Evolutionary conservation across 1,140 invertebrate genomes (phyloP), one percentile per base, ranked within the genome.

Genomic region (Amyelois transitella): DNA sequence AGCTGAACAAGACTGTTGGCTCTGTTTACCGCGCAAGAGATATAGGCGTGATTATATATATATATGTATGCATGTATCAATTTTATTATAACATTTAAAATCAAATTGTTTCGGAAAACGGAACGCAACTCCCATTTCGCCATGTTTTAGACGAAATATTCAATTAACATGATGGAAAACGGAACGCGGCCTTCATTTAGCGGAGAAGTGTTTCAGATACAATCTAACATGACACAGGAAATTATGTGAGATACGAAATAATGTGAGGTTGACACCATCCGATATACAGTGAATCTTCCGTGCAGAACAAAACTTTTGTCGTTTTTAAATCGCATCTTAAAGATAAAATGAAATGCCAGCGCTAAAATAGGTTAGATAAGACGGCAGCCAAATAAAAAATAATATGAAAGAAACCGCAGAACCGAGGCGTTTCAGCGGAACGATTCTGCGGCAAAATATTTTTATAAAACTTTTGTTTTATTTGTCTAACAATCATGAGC

Each of bases 81-180:
- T n/a, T n/a, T n/a, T n/a, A n/a, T n/a, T n/a, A n/a, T n/a, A n/a
- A n/a, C n/a, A n/a, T n/a, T n/a, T n/a, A n/a, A n/a, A n/a, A n/a
- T n/a, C n/a, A n/a, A n/a, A n/a, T n/a, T n/a, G n/a, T n/a, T n/a
- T n/a, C n/a, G n/a, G n/a, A n/a, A n/a, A n/a, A n/a, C n/a, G n/a
- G n/a, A n/a, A n/a, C n/a, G n/a, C n/a, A n/a, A n/a, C n/a, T n/a
- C n/a, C n/a, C n/a, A n/a, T n/a, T n/a, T n/a, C n/a, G n/a, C n/a
- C n/a, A n/a, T n/a, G n/a, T n/a, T n/a, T n/a, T n/a, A n/a, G n/a
- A n/a, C n/a, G n/a, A n/a, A n/a, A 61, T 45, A 59, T 66, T 61
- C 51, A 62, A 59, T 66, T 62, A 69, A 62, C 14, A 10, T 43
- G 50, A 52, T 53, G 25, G 28, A 53, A 48, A 20, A 14, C 55